Evolutionary conservation across 1,140 invertebrate genomes (phyloP).

Genomic region (Bombus haemorrhoidalis): DNA sequence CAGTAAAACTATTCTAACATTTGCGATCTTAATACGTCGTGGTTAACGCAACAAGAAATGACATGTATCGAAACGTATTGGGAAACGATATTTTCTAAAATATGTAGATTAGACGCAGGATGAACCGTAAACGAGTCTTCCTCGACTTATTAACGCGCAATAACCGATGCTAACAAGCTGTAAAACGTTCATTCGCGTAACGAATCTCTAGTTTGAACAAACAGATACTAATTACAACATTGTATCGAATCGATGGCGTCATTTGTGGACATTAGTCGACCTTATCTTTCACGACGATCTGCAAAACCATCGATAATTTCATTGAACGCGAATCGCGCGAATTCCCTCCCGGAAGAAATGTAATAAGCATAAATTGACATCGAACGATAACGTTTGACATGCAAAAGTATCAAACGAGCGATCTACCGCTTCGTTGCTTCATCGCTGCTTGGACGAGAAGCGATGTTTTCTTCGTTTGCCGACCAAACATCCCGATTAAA

Average conservation of each 20-base stretch:
- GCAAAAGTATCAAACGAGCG: neutral
- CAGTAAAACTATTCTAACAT: too few relatives aligned
- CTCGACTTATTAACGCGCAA: neutral
- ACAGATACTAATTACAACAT: conserved; percentile 31
- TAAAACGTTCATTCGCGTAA: conserved; percentile 28
- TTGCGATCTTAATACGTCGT: too few relatives aligned
- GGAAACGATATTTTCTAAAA: neutral
- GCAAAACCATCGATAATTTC: neutral
- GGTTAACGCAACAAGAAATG: too few relatives aligned
- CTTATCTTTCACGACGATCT: conserved; percentile 1
- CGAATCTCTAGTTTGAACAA: neutral
- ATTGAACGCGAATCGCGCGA: neutral
- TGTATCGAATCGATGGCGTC: neutral
- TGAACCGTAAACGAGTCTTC: neutral
- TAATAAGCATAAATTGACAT: neutral
- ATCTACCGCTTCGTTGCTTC: neutral
- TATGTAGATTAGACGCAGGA: too few relatives aligned
- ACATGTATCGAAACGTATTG: too few relatives aligned
- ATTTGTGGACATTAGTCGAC: neutral
- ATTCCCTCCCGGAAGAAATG: neutral
- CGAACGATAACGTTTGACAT: neutral
- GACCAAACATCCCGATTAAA: neutral
- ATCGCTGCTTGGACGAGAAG: neutral
- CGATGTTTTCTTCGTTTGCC: neutral
- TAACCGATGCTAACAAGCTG: conserved; percentile 2